A percentile compares a stretch with the other conserved stretches of the same genome.
Evolutionary conservation across 2,797 vertebrate genomes (phyloP).

Genomic region (Euthynnus affinis): DNA sequence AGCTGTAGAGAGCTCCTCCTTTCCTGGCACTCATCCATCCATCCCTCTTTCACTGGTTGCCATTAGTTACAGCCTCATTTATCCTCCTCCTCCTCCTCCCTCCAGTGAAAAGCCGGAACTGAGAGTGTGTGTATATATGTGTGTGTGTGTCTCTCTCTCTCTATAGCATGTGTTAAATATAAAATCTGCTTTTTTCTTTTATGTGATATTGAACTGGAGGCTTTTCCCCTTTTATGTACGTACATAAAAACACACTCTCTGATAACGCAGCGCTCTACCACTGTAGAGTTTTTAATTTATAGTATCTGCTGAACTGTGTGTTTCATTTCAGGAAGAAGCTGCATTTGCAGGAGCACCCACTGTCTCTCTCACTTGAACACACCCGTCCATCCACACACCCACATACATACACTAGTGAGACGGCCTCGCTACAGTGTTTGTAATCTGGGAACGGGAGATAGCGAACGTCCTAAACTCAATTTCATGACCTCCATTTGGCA

Average conservation of each 20-base stretch:
- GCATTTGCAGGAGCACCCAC: constrained; percentile 2
- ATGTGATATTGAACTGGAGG: not conserved
- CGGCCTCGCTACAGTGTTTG: not conserved
- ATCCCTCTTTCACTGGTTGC: constrained; percentile 17
- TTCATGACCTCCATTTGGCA: constrained; percentile 6
- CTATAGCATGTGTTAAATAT: not conserved
- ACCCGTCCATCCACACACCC: constrained; percentile 22
- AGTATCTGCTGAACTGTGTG: not conserved
- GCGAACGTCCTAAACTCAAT: not conserved
- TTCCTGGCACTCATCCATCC: constrained; percentile 24
- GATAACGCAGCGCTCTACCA: not conserved
- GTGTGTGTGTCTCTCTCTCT: not conserved
- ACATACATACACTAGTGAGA: not conserved
- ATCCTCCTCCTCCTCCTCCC: constrained; percentile 15
- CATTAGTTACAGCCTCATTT: constrained; percentile 48
- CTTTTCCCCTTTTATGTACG: constrained; percentile 36
- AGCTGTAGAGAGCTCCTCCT: constrained; percentile 4
- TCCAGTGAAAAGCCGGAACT: constrained; percentile 12
- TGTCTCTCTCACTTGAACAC: constrained; percentile 3
- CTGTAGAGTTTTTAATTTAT: not conserved
- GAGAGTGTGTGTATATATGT: constrained; percentile 5
- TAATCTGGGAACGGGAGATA: constrained; percentile 27
- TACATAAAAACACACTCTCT: constrained; percentile 15
- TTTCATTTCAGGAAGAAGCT: not conserved
- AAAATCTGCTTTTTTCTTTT: constrained; percentile 3